Evolutionary conservation across 92 coral and sea anemone genomes (phyloP).

Genomic region (Actinostola sp.): DNA sequence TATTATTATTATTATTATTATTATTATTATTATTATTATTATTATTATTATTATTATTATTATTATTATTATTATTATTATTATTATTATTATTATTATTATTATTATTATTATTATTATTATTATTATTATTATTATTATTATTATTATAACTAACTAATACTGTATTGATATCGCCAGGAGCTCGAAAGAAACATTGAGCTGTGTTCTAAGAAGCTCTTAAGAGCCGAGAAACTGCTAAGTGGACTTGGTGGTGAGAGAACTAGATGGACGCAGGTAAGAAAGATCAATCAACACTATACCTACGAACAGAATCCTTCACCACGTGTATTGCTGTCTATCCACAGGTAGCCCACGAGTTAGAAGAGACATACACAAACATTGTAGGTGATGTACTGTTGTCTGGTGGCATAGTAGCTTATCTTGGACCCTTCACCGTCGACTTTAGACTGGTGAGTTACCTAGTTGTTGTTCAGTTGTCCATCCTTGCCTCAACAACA

Average conservation of each 20-base stretch:
- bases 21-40: too few relatives aligned
- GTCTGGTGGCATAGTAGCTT: conserved; percentile 93
- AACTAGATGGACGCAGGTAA: conserved; percentile 93
- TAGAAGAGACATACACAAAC: conserved; percentile 91
- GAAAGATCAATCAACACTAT: not conserved
- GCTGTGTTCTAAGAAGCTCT: conserved; percentile 92
- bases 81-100: too few relatives aligned
- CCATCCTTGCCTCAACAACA: too few relatives aligned
- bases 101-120: too few relatives aligned
- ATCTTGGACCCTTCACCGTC: conserved; percentile 95
- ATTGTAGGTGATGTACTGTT: conserved; percentile 93
- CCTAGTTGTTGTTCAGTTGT: not conserved
- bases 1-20: too few relatives aligned
- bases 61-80: too few relatives aligned
- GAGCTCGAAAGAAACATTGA: conserved; percentile 81
- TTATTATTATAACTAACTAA: too few relatives aligned
- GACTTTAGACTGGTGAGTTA: conserved; percentile 85
- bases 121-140: not conserved
- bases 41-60: too few relatives aligned
- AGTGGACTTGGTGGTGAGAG: conserved; percentile 98
- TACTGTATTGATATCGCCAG: too few relatives aligned
- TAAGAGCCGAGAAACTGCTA: conserved; percentile 93
- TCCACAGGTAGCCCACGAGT: conserved; percentile 86
- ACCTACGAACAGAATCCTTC: not conserved
- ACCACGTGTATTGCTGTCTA: not conserved